Evolutionary conservation across 2,888 invertebrate genomes (phyloP), one percentile per base, ranked within the genome.

Genomic region (Conomelus anceps): DNA sequence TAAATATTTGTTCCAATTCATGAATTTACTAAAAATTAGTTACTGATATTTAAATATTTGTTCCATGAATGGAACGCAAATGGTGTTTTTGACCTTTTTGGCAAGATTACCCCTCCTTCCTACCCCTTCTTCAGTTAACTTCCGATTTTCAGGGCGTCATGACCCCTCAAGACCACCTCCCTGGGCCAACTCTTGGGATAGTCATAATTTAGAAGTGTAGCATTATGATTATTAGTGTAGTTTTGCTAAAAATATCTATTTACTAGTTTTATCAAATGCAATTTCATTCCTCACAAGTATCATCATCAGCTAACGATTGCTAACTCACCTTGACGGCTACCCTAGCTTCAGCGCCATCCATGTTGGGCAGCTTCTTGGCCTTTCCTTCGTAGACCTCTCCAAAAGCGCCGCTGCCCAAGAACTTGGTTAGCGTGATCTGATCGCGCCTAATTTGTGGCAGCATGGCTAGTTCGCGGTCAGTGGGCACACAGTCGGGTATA

Each of bases 301-400:
- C 22, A 29, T 63, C 85, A 3, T 17, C 22, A 11, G n/a, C n/a
- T n/a, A n/a, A n/a, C n/a, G n/a, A n/a, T n/a, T n/a, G n/a, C 17
- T 22, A 22, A 23, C 24, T 91, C 92, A 97, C 97, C 95, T 99
- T 99, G 41, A 99, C 97, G 17, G 99, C 99, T n/a, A 99, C 98
- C 92, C 96, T 96, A 22, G 95, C 96, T 89, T 96, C 96, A 22
- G 92, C 92, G 23, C 94, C 94, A 41, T 94, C 94, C 7, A 94
- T 94, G 88, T 95, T 95, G 0, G 93, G 92, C 85, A 96, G 94
- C 91, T 96, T 95, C 91, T 95, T 95, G 0, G 98, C 97, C 90
- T 96, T 95, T 0, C 99, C 99, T 94, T 98, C 98, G 93, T 97
- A 98, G 0, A 99, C 99, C 93, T 99, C 98, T 0, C 99, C 99